Conservation (phyloP, 2,113 vertebrate species). For the Ochotona princeps region DNA sequence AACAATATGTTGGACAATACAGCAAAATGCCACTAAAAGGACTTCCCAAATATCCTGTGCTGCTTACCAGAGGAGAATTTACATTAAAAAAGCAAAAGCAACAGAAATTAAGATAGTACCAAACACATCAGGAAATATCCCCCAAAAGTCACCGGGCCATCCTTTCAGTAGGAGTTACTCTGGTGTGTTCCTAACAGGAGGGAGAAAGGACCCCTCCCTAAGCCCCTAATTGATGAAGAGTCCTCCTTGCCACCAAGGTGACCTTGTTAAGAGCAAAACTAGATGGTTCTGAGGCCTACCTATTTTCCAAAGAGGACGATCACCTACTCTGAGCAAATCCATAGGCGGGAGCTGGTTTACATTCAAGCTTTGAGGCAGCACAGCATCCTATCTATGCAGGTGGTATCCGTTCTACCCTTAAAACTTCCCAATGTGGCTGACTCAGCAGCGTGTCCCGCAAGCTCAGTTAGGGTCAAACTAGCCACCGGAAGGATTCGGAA, state of each 20-base stretch:
- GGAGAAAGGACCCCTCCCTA: not conserved
- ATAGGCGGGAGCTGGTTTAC: not conserved
- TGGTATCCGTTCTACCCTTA: constrained; percentile 45
- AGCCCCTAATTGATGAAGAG: not conserved
- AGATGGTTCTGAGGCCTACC: constrained; percentile 37
- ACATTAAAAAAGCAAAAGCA: constrained; percentile 56
- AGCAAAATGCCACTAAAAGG: constrained; percentile 72
- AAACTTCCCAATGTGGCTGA: constrained; percentile 50
- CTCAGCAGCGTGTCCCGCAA: constrained; percentile 17
- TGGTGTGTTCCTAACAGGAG: not conserved
- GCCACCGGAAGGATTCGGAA: constrained; percentile 42
- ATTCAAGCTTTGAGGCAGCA: not conserved
- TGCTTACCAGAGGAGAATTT: constrained; percentile 64
- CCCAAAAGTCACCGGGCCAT: constrained; percentile 37
- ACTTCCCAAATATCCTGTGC: constrained; percentile 64
- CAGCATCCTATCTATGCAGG: not conserved
- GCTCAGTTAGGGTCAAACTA: constrained; percentile 43
- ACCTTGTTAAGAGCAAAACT: constrained; percentile 54
- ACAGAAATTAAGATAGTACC: constrained; percentile 61
- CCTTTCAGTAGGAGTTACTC: constrained; percentile 46
- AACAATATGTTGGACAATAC: constrained; percentile 73
- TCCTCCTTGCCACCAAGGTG: not conserved
- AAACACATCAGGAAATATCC: constrained; percentile 60
- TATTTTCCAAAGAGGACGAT: constrained; percentile 40
- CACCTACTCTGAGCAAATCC: not conserved